A percentile compares a stretch with the other conserved stretches of the same genome.
These are phyloP conservation scores for Muscicapa adusta DNA, from an alignment of 2,113 vertebrate genomes.

Conservation along the genomic window DNA sequence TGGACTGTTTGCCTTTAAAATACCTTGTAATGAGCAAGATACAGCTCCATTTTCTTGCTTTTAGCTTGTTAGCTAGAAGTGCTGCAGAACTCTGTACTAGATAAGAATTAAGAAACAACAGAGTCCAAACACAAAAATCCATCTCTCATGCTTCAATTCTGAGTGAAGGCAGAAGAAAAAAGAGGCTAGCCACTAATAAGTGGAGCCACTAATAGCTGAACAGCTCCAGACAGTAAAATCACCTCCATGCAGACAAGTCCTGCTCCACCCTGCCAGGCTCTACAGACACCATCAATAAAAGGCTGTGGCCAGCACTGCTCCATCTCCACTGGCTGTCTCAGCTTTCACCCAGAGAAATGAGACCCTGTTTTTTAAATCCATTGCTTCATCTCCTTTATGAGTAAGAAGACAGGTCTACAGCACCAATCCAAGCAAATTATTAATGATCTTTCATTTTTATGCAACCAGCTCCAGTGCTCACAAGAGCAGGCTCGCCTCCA, in stretches of 20 bases:
- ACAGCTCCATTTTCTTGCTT: too few relatives aligned
- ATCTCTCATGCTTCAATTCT: too few relatives aligned
- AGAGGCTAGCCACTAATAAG: too few relatives aligned
- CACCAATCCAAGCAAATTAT: constrained; percentile 33
- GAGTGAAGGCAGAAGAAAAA: too few relatives aligned
- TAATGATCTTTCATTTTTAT: constrained; percentile 9
- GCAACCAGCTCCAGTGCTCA: not conserved
- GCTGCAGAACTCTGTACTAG: too few relatives aligned
- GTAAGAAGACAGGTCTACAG: not conserved
- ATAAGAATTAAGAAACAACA: too few relatives aligned
- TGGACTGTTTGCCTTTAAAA: too few relatives aligned
- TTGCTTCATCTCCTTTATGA: not conserved
- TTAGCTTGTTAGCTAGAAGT: too few relatives aligned
- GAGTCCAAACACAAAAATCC: too few relatives aligned
- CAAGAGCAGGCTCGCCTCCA: not conserved
- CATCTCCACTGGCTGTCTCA: not conserved
- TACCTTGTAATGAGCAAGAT: too few relatives aligned
- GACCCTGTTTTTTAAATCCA: not conserved
- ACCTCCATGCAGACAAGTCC: not conserved
- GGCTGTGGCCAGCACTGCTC: not conserved
- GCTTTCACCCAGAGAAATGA: not conserved
- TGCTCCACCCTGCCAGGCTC: not conserved
- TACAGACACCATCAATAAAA: not conserved
- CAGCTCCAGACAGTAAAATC: not conserved
- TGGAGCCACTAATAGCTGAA: not conserved